Base-by-base conservation (phyloP, 2,797 vertebrate genomes). In the Sebastes oblongus region DNA sequence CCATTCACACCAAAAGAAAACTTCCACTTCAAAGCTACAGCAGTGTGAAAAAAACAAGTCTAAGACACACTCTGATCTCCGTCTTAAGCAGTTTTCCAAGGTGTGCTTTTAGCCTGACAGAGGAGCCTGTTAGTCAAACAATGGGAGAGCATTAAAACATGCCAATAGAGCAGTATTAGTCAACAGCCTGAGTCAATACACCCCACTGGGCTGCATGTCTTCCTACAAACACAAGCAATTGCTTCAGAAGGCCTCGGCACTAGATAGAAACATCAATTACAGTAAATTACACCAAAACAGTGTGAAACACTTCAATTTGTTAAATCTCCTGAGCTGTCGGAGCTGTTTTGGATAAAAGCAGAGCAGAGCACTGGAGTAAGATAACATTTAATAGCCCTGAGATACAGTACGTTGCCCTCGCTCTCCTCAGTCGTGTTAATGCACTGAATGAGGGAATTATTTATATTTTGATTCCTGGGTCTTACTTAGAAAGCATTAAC, bases 261-360 rank as follows among this genome's bases (percentile, higher is more conserved):
- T 71, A 82, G 86, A 93, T 86, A 85, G 90, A 94, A 94, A 93
- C 92, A 92, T 94, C 92, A 91, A 93, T 95, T 94, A 94, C 89
- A 87, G 90, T 92, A 92, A 93, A 94, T 94, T 94, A 94, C 90
- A 94, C 87, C 86, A 91, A 93, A 94, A 94, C 91, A 94, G 84
- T 89, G 81, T 88, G 93, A 84, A 93, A 92, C 87, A 90, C 93
- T 92, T 92, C 85, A 89, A 91, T 92, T 93, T 91, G 90, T 94
- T 92, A 93, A 91, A 93, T 91, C 83, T 95, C 81, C 77, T 64
- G 68, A 86, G 89, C 89, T 89, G 88, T 90, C 86, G 82, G 85
- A 86, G 86, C 65, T 79, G 89, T 87, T 94, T 84, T 84, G 75
- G 90, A 91, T 92, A 87, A 93, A 93, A 94, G 87, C 74, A 72